Conservation (phyloP, 2,797 vertebrate genomes). For the Clarias pachynema region DNA sequence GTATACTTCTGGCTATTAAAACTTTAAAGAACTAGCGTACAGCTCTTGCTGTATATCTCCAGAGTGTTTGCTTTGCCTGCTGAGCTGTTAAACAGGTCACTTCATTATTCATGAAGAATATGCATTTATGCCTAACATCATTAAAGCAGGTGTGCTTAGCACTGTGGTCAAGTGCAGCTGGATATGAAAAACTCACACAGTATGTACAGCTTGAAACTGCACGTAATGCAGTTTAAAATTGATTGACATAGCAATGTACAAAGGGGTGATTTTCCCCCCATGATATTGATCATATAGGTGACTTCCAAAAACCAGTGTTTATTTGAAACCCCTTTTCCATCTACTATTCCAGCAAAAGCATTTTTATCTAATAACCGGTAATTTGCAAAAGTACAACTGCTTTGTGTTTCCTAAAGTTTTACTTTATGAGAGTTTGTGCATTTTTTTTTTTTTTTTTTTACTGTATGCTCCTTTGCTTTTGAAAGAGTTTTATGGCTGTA, state of each 20-base stretch:
- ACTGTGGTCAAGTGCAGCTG: constrained; percentile 3
- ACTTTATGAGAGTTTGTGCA: not conserved
- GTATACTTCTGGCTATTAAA: not conserved
- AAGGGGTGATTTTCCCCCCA: not conserved
- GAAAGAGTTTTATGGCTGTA: constrained; percentile 15
- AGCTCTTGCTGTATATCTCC: not conserved
- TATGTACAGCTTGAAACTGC: not conserved
- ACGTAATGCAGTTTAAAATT: not conserved
- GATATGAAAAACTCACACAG: not conserved
- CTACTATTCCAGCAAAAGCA: not conserved
- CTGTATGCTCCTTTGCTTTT: not conserved
- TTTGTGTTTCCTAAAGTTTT: not conserved
- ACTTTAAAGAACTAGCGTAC: not conserved
- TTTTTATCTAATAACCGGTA: not conserved
- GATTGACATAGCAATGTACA: not conserved
- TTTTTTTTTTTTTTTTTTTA: too few species aligned
- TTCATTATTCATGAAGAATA: constrained; percentile 24
- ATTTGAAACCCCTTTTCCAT: not conserved
- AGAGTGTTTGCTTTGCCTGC: not conserved
- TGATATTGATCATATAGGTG: not conserved
- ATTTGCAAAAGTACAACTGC: not conserved
- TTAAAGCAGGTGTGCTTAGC: constrained; percentile 16
- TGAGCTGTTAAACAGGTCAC: not conserved
- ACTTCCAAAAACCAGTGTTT: not conserved
- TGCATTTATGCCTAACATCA: constrained; percentile 9